Percentiles rank a stretch among this genome's conserved stretches.
Conservation (phyloP, 2,113 vertebrate genomes). For the Pedetes capensis region DNA sequence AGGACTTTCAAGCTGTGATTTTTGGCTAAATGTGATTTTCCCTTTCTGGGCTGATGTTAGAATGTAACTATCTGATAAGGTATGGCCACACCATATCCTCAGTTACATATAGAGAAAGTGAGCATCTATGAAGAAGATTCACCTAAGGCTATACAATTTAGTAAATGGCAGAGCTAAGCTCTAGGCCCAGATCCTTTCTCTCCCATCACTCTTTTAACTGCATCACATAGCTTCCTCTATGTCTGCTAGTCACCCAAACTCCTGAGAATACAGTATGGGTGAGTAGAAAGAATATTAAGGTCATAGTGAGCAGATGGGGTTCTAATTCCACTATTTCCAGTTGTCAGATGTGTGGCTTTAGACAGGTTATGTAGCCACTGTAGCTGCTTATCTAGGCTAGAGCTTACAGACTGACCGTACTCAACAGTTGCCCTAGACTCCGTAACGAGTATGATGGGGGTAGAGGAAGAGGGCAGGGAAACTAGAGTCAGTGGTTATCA, state of each 20-base stretch:
- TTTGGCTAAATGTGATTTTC: slow-evolving; percentile 18
- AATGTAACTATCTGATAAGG: neutral
- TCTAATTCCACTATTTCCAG: neutral
- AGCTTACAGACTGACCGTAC: neutral
- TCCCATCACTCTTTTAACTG: neutral
- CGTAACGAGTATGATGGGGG: neutral
- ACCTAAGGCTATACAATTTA: neutral
- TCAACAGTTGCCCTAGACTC: neutral
- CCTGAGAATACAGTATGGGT: neutral
- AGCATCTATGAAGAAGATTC: neutral
- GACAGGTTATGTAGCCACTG: neutral
- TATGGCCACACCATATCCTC: neutral
- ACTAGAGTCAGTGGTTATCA: neutral
- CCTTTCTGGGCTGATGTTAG: neutral
- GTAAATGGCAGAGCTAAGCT: neutral
- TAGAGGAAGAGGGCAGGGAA: neutral
- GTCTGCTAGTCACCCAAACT: neutral
- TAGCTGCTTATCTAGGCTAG: neutral
- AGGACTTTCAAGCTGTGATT: neutral
- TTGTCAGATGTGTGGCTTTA: neutral
- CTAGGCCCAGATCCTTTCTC: neutral
- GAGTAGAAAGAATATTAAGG: neutral
- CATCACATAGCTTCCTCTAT: neutral
- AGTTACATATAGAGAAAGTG: neutral
- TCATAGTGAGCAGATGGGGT: neutral